phyloP scores from a whole-genome alignment of 2,113 vertebrate genomes.

The Leptosomus discolor region DNA sequence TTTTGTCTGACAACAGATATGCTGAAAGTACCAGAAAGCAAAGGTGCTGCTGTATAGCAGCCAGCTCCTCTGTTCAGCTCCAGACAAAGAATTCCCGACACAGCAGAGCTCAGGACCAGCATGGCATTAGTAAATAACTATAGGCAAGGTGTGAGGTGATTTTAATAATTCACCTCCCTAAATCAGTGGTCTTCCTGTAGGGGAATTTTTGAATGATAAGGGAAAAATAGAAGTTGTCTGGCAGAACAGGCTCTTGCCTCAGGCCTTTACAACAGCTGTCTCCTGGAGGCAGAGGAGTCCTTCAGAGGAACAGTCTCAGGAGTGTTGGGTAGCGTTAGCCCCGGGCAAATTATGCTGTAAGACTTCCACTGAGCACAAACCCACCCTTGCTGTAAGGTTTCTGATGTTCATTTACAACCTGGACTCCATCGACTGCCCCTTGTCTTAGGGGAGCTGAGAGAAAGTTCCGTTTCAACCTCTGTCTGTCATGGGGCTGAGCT shows the following conservation, averaged over 20 bases:
- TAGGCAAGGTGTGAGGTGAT: not conserved
- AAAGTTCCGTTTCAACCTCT: not conserved
- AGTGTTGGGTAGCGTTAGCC: not conserved
- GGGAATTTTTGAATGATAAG: not conserved
- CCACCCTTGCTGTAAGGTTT: not conserved
- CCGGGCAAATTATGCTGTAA: not conserved
- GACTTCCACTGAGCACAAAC: not conserved
- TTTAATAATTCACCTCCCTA: not conserved
- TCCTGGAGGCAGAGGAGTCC: rapidly evolving
- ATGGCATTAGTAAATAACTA: not conserved
- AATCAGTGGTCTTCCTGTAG: not conserved
- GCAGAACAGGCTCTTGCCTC: not conserved
- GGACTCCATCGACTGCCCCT: not conserved
- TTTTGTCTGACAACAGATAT: not conserved
- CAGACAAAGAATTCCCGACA: not conserved
- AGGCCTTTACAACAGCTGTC: not conserved
- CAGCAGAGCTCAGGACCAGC: not conserved
- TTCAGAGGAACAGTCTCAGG: not conserved
- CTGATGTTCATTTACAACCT: not conserved
- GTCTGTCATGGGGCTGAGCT: not conserved
- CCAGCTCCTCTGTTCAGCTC: not conserved
- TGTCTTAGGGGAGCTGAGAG: not conserved
- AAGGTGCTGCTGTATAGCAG: not conserved
- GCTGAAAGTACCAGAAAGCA: not conserved
- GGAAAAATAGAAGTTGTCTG: not conserved